phyloP scores from a whole-genome alignment of 2,888 invertebrate species.

The Acronicta aceris region DNA sequence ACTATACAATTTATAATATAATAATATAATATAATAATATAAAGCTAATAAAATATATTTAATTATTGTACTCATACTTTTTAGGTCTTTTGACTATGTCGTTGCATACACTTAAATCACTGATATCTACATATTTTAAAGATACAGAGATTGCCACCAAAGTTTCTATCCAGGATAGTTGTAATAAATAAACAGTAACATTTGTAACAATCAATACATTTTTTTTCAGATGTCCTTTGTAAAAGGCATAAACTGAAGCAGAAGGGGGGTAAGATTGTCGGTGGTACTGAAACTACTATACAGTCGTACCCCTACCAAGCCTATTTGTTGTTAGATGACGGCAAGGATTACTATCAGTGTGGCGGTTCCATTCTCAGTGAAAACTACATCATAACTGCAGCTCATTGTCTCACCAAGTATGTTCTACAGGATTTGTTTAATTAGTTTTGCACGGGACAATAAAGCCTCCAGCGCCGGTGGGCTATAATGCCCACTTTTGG shows the following conservation, averaged over 20 bases:
- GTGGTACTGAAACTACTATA: constrained; percentile 76
- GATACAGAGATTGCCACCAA: too few relatives aligned
- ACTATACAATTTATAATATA: too few relatives aligned
- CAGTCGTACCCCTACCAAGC: constrained; percentile 78
- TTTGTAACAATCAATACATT: background rate
- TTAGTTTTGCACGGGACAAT: background rate
- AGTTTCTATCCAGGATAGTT: too few relatives aligned
- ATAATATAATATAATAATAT: too few relatives aligned
- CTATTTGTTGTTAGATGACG: constrained; percentile 72
- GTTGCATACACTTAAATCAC: too few relatives aligned
- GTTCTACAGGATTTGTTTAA: constrained; percentile 3
- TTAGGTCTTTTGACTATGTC: too few relatives aligned
- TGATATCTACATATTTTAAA: too few relatives aligned
- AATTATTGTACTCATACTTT: too few relatives aligned
- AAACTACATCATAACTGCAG: constrained; percentile 80
- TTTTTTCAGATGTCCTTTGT: constrained; percentile 65
- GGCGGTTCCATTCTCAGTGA: constrained; percentile 82
- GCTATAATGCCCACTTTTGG: too few relatives aligned
- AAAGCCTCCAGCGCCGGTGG: too few relatives aligned
- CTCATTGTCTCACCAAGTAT: constrained; percentile 83
- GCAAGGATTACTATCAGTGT: constrained; percentile 73
- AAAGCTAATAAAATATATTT: too few relatives aligned
- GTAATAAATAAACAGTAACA: too few relatives aligned
- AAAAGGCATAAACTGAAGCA: constrained; percentile 54
- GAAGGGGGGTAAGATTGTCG: constrained; percentile 76